Percentiles rank a stretch among this genome's conserved stretches.
phyloP scores from a whole-genome alignment of 2,113 vertebrate genomes.

The Mustela nigripes region DNA sequence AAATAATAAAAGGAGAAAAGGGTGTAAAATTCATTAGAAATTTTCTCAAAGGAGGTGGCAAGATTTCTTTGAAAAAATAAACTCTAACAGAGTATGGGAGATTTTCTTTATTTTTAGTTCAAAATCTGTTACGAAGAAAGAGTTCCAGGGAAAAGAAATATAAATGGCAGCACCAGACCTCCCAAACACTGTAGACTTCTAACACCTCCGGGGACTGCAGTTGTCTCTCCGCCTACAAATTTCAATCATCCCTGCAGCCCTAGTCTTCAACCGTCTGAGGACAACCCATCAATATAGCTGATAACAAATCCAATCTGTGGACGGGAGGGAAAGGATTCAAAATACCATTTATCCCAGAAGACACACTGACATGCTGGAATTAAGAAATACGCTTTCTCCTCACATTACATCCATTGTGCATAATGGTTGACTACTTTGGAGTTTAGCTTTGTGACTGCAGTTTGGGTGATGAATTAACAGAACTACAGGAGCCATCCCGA shows the following conservation, averaged over 20 bases:
- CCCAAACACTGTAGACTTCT: conserved; percentile 62
- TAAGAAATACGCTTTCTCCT: conserved; percentile 68
- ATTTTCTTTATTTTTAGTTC: conserved; percentile 83
- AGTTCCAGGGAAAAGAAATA: conserved; percentile 81
- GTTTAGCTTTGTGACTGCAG: conserved; percentile 54
- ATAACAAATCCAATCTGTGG: conserved; percentile 55
- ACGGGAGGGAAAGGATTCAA: conserved; percentile 59
- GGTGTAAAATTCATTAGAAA: conserved; percentile 72
- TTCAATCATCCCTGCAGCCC: conserved; percentile 69
- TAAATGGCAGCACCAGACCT: conserved; percentile 83
- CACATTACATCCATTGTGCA: conserved; percentile 37
- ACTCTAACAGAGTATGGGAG: conserved; percentile 66
- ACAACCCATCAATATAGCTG: conserved; percentile 67
- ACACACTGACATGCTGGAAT: conserved; percentile 57
- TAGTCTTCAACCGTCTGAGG: conserved; percentile 68
- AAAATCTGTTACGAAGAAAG: conserved; percentile 81
- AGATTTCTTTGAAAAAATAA: conserved; percentile 79
- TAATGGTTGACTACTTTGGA: conserved; percentile 49
- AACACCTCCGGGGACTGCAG: conserved; percentile 64
- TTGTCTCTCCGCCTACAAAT: conserved; percentile 77
- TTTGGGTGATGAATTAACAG: conserved; percentile 65
- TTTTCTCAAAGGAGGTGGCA: conserved; percentile 66
- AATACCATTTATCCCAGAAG: conserved; percentile 66
- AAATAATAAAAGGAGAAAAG: conserved; percentile 56
- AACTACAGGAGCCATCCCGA: conserved; percentile 24